Percentiles rank a stretch among this genome's conserved stretches.
Evolutionary conservation across 2,888 invertebrate genomes (phyloP).

Genomic region (Callyntrura guangdongensis): DNA sequence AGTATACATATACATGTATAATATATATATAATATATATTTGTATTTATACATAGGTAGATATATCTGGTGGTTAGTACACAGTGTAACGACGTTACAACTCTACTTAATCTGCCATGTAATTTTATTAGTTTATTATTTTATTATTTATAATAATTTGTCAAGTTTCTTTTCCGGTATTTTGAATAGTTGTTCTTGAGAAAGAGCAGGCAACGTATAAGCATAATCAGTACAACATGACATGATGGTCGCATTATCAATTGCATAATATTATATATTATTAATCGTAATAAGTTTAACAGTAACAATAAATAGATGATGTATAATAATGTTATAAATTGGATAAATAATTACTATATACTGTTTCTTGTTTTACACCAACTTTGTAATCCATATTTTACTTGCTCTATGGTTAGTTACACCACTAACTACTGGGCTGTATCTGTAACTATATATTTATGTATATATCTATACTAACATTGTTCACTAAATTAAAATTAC

Average conservation of each 20-base stretch:
- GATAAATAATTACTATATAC: not conserved
- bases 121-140: not conserved
- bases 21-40: not conserved
- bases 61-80: no score
- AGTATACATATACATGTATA: not conserved
- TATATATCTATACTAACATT: no score
- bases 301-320: slow-evolving; percentile 22
- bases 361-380: no score
- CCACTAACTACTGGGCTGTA: no score
- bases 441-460: no score
- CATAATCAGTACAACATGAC: slow-evolving; percentile 62
- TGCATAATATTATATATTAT: not conserved
- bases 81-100: no score
- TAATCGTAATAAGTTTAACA: not conserved
- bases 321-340: not conserved
- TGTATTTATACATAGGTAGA: no score
- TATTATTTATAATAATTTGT: not conserved
- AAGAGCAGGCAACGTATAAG: slow-evolving; percentile 57
- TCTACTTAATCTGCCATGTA: no score
- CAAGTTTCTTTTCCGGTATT: not conserved
- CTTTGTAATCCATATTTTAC: no score
- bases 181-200: slow-evolving; percentile 27
- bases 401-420: no score
- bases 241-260: slow-evolving; percentile 28
- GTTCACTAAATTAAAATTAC: no score